Percentiles rank a stretch among this genome's conserved stretches.
Conservation (phyloP, 2,888 invertebrate species). For the Andrena minutula region DNA sequence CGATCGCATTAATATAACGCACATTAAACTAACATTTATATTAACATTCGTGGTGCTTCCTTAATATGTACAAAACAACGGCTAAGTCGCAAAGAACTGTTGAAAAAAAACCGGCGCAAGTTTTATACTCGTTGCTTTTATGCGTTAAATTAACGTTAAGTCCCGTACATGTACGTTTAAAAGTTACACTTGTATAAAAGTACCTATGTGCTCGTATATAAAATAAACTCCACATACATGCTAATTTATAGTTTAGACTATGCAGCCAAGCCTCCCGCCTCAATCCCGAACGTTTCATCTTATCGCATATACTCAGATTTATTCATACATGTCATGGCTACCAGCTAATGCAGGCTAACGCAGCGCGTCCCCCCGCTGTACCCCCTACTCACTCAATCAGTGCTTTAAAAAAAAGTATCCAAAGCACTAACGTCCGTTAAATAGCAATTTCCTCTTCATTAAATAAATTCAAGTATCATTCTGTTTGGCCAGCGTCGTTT, state of each 20-base stretch:
- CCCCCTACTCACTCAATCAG: slow-evolving; percentile 41
- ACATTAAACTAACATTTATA: background rate
- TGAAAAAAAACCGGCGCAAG: slow-evolving; percentile 21
- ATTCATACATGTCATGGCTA: slow-evolving; percentile 68
- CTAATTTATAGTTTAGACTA: slow-evolving; percentile 36
- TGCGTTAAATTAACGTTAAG: slow-evolving; percentile 31
- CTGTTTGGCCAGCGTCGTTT: slow-evolving; percentile 40
- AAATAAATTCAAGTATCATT: slow-evolving; percentile 60
- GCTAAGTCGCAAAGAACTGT: slow-evolving; percentile 20
- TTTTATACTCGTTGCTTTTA: slow-evolving; percentile 4
- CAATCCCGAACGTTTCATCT: background rate
- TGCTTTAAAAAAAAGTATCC: slow-evolving; percentile 34
- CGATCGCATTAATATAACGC: slow-evolving; percentile 38
- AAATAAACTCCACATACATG: slow-evolving; percentile 23
- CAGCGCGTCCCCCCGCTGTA: slow-evolving; percentile 16
- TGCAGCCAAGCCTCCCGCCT: slow-evolving; percentile 14
- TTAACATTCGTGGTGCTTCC: slow-evolving; percentile 28
- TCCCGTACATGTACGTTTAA: background rate
- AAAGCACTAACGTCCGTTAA: slow-evolving; percentile 41
- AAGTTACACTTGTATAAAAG: slow-evolving; percentile 29
- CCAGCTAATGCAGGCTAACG: slow-evolving; percentile 27
- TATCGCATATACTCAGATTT: slow-evolving; percentile 59
- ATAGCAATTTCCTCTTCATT: slow-evolving; percentile 40
- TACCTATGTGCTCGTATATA: slow-evolving; percentile 20
- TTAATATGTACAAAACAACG: slow-evolving; percentile 36